Conservation (phyloP, 2,888 invertebrate species). For the Hirtodrosophila trivittata region DNA sequence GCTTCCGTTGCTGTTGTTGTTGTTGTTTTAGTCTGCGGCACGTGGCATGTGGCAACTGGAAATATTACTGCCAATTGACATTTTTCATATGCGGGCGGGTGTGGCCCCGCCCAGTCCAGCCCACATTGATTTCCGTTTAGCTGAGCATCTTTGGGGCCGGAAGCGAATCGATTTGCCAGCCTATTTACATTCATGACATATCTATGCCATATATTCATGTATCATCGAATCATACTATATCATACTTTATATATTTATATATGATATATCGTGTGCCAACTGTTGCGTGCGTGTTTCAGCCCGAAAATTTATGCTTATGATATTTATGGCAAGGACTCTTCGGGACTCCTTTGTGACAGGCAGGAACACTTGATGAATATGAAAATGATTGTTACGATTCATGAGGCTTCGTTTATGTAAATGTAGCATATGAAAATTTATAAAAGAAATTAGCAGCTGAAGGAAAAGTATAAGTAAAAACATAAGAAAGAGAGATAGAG, state of each 20-base stretch:
- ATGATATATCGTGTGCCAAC: slow-evolving; percentile 33
- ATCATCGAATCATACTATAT: slow-evolving; percentile 1
- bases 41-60: slow-evolving; percentile 20
- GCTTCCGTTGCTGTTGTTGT: slow-evolving; percentile 4
- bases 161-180: slow-evolving; percentile 50
- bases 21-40: slow-evolving; percentile 27
- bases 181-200: slow-evolving; percentile 54
- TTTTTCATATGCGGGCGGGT: slow-evolving; percentile 64
- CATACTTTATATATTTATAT: slow-evolving; percentile 9
- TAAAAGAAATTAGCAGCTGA: slow-evolving; percentile 74
- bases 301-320: slow-evolving; percentile 26
- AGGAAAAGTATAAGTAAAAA: slow-evolving; percentile 27
- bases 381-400: slow-evolving; percentile 55
- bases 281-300: slow-evolving; percentile 35
- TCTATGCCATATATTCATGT: slow-evolving; percentile 43
- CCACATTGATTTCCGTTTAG: slow-evolving; percentile 60
- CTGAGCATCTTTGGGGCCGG: slow-evolving; percentile 37
- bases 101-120: too few relatives aligned
- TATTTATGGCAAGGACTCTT: slow-evolving; percentile 11
- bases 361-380: slow-evolving; percentile 55
- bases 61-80: slow-evolving; percentile 55
- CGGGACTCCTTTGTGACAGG: slow-evolving; percentile 13
- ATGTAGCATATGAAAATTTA: slow-evolving; percentile 68
- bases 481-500: not conserved
- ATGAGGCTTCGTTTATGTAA: slow-evolving; percentile 52